Base-by-base conservation (phyloP, 2,113 vertebrate genomes). In the Melanotaenia duboulayi region DNA sequence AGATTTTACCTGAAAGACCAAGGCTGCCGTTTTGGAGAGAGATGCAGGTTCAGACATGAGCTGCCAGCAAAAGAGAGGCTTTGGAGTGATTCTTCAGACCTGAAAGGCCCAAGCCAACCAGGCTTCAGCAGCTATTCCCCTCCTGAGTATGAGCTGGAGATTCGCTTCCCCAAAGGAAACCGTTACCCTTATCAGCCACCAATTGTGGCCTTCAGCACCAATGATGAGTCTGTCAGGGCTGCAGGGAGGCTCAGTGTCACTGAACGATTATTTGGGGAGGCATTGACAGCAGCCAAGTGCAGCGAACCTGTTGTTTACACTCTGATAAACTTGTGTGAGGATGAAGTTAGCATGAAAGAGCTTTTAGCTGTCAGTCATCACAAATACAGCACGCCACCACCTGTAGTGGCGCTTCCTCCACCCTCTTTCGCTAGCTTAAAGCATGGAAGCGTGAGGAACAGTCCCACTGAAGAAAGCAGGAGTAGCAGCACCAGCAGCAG, bases 121-220 rank as follows among this genome's bases (percentile, higher is more conserved):
- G 94, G 81, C 71, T 84, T 89, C 75, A 94, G 87, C 77, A 96
- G 95, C 58, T 87, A 89, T 52, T 90, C 95, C 62, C 86, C 90
- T 61, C 95, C 93, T 1, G 49, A 95, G 40, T 97, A 99, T 67
- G 95, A 98, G 87, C 94, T 99, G 11, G 96, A 98, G 90, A 78
- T 99, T 28, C 96, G 98, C 35, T 99, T 99, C 90, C 94, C 96
- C 61, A 93, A 93, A 57, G 93, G 91, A 59, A 98, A 94, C 91
- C 95, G 94, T 51, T 99, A 99, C 68, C 98, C 98, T 0, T 95
- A 94, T 76, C 94, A 99, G 83, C 94, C 97, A 17, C 97, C 97
- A 9, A 78, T 99, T 11, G 94, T 97, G 61, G 97, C 97, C 39
- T 97, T 99, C 92, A 96, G 95, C 87, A 97, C 96, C 79, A 98